Evolutionary conservation across 2,888 invertebrate species (phyloP).

Genomic region (Drosophila recens): DNA sequence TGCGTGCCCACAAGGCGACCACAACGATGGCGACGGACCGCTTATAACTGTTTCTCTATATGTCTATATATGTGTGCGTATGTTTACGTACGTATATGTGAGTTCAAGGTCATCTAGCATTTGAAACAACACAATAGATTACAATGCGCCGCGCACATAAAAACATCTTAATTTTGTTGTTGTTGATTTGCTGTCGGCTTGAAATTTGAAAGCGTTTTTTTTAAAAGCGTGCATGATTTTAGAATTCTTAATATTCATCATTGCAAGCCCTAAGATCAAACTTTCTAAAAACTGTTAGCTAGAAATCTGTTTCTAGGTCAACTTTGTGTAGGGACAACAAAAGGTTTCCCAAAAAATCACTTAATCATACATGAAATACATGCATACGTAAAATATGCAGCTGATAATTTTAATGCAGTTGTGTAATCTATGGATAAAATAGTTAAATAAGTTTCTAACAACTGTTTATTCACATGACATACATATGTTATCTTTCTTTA

Average conservation of each 20-base stretch:
- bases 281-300: no score
- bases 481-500: not conserved
- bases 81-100: constrained; percentile 55
- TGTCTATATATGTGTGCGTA: constrained; percentile 42
- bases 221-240: constrained; percentile 7
- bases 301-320: not conserved
- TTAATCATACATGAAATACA: no score
- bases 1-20: constrained; percentile 75
- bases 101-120: constrained; percentile 84
- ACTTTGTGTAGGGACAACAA: no score
- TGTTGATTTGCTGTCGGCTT: constrained; percentile 27
- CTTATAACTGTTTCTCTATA: constrained; percentile 48
- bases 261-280: not conserved
- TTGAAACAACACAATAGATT: constrained; percentile 80
- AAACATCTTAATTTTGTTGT: constrained; percentile 60
- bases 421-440: not conserved
- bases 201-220: constrained; percentile 21
- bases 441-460: not conserved
- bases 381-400: not conserved
- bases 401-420: not conserved
- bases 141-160: constrained; percentile 62
- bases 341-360: not conserved
- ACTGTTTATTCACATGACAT: constrained; percentile 1
- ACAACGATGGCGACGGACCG: constrained; percentile 53
- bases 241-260: not conserved